Conservation (phyloP, 1,140 invertebrate species). For the Elymnias hypermnestra region DNA sequence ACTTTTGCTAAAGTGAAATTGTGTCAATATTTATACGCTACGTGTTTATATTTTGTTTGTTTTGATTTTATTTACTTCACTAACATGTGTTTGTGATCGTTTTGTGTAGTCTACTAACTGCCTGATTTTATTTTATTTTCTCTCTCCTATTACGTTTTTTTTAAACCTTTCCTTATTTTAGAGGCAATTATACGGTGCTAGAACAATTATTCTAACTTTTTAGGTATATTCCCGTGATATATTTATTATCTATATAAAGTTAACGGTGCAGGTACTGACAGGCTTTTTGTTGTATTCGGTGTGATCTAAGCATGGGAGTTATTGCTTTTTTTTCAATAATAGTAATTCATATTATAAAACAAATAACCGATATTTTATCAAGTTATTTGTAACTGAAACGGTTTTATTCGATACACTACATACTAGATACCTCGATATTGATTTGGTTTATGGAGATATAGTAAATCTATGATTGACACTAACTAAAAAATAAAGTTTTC, state of each 20-base stretch:
- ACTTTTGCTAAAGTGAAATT: slow-evolving; percentile 31
- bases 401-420: no score
- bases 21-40: slow-evolving; percentile 32
- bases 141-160: slow-evolving; percentile 28
- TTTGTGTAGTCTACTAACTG: slow-evolving; percentile 61
- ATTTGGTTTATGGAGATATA: no score
- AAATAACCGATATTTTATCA: no score
- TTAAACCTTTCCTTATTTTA: slow-evolving; percentile 33
- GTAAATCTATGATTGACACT: no score
- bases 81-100: slow-evolving; percentile 54
- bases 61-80: slow-evolving; percentile 39
- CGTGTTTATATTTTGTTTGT: slow-evolving; percentile 33
- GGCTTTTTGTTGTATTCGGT: slow-evolving; percentile 26
- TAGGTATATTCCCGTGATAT: slow-evolving; percentile 47
- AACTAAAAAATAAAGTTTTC: no score
- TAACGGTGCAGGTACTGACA: slow-evolving; percentile 30
- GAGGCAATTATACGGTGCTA: slow-evolving; percentile 68
- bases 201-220: slow-evolving; percentile 44
- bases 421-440: no score
- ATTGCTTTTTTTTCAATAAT: no score
- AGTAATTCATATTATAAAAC: no score
- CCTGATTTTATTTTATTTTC: slow-evolving; percentile 46
- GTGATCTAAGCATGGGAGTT: no score
- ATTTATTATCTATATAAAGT: slow-evolving; percentile 36
- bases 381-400: no score